Base-by-base conservation (phyloP, 2,888 invertebrate genomes). In the Lydus trimaculatus region DNA sequence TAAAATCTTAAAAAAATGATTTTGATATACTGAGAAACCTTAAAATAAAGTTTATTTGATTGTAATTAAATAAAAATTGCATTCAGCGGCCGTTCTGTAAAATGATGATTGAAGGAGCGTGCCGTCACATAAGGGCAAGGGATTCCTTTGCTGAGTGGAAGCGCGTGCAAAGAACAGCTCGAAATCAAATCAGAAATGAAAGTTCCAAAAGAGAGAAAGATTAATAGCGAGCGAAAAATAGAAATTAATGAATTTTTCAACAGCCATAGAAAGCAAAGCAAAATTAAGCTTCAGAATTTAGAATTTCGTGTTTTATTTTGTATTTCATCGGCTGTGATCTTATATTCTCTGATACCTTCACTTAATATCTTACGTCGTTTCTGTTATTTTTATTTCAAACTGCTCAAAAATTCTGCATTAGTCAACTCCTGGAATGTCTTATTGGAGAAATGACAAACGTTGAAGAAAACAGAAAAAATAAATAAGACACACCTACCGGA, bases 231-330 rank as follows among this genome's bases (percentile, higher is more conserved):
- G 75, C 77, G 15, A 77, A 78, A 80, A 80, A 80, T 80, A 80
- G 76, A 80, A 79, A 79, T 79, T 79, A 80, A 80, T 80, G 78
- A 79, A 79, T 80, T 79, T 80, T 78, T 76, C 73, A 74, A 76
- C 73, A 72, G 72, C 68, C 59, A 70, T 64, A 72, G 72, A 70
- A 70, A 52, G 69, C 43, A 65, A 69, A 65, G 68, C 58, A 67
- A 75, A 75, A 73, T 73, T 73, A 73, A 74, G 73, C 67, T 69
- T 59, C 65, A 56, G 70, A 59, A 70, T 67, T 70, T 66, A 56
- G 63, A 66, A 65, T 31, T 61, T 15, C 56, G 69, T 69, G 65
- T 71, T 64, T 73, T 65, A 65, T 73, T 71, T 67, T 39, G 67
- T 39, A 63, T 69, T 66, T 63, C 73, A 13, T 11, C 56, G 56